Evolutionary conservation across 1,140 invertebrate genomes (phyloP), one percentile per base, ranked within the genome.

Genomic region (Drosophila bifasciata): DNA sequence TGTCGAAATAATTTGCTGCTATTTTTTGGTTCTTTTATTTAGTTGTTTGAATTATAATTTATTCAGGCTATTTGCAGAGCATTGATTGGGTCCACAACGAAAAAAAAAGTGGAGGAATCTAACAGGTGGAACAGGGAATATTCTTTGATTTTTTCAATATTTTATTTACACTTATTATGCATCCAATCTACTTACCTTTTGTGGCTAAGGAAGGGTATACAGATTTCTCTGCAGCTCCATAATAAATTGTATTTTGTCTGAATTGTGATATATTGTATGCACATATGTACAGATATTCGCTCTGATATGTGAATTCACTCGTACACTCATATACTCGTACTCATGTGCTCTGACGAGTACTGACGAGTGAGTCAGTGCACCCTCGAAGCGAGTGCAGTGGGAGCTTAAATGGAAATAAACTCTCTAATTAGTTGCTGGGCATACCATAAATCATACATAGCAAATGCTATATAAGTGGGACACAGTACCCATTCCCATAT

Each of bases 391-490:
- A 72, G 61, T 85, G 76, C 79, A 84, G 44, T 69, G 46, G 23
- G 74, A 50, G 61, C 57, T 76, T 41, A 63, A 80, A 76, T 85
- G 68, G 68, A 70, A 77, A 81, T 78, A 86, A 74, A 86, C 76
- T 77, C 63, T 64, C 69, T 85, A 85, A 85, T 85, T 85, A 81
- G 81, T 78, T 81, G 73, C 76, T 69, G 77, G 49, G 60, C 64
- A 66, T 60, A 36, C 32, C 5, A 85, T 85, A 86, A 85, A 85
- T 86, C 69, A 85, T 21, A 49, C 3, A 28, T 9, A 8, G 56
- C 52, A 80, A 85, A 85, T n/a, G n/a, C n/a, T 85, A 76, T 70
- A 77, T 75, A 69, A 57, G 32, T 39, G 19, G 28, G 55, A 52
- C 80, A 32, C 48, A 53, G 41, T 8, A 15, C 16, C 57, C 5